Evolutionary conservation across 2,888 invertebrate species (phyloP), one percentile per base, ranked within the genome.

Genomic region (Operophtera brumata): DNA sequence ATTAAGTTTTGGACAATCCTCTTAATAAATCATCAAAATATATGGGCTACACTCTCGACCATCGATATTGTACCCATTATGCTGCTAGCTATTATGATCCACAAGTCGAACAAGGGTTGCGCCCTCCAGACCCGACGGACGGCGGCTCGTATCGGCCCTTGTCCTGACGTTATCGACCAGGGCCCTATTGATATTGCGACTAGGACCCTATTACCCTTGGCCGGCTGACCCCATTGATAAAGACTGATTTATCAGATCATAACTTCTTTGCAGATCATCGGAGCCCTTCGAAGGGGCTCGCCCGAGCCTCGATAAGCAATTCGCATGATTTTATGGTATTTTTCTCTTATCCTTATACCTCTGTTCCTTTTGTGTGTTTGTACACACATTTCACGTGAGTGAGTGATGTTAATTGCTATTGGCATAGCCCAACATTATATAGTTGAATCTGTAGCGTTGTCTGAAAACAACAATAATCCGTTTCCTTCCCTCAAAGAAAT

Each of bases 161-260:
- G 51, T 47, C 41, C 52, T 20, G 30, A 11, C 46, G 30, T 41
- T 41, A 52, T 12, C 52, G 41, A 32, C 13, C 41, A 41, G 47
- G 43, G 44, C 36, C 34, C 47, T 39, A 47, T 53, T 43, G 43
- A 47, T 53, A 53, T 34, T 20, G 36, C 37, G 13, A 35, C 44
- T 40, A 20, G 39, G 44, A 44, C 57, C 56, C 52, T 50, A 54
- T 59, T 54, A 57, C 61, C 61, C 58, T 56, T 48, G 56, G 41
- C 39, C 35, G 14, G 59, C 47, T 47, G 54, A 54, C 54, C 47
- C 47, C 35, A 43, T 47, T 36, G 39, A 43, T 39, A 36, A 25
- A 28, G 44, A 32, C 47, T 49, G 58, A 56, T 61, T 54, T 58
- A 58, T 61, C 59, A 57, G 54, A 57, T 62, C 62, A 57, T 62